Base-by-base conservation (phyloP, 2,888 invertebrate species). In the Ornithoptera priamus region DNA sequence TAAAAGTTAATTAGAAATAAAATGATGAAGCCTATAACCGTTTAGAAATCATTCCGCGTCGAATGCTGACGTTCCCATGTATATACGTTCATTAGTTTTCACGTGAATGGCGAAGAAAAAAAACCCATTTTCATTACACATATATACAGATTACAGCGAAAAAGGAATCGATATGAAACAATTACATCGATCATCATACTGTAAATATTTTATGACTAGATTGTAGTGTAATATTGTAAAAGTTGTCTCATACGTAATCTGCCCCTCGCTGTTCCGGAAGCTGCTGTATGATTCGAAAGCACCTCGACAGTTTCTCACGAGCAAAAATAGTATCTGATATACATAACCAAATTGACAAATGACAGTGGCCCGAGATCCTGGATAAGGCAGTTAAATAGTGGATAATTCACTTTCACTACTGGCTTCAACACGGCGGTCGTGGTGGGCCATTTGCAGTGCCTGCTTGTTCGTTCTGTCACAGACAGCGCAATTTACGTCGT, bases 281-380 rank as follows among this genome's bases (percentile, higher is more conserved):
- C 20, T 17, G 18, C 15, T 36, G 63, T 39, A 22, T 18, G 15
- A 58, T 64, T 63, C 59, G 64, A 70, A 70, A 70, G 70, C 70
- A 70, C 64, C 63, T 20, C 57, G 64, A 63, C 64, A 60, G 59
- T 70, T 67, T 70, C 64, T 60, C 67, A 70, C 70, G 67, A 70
- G 22, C 64, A 53, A 53, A 70, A 53, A 65, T 61, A 62, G 62
- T 59, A 20, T 63, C 63, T 56, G 62, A 67, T 67, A 70, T 65
- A 58, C 59, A 67, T 50, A 67, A 62, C 50, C 46, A 57, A 57
- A 59, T 46, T 65, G 61, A 67, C 64, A 67, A 67, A 67, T 64
- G 60, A 36, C 30, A 60, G 61, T 66, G 22, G 61, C 50, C 24
- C 18, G 46, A 70, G 70, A 67, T 70, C 70, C 67, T 67, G 64